These are phyloP conservation scores for Polydesmus complanatus DNA, from an alignment of 2,888 invertebrate genomes.

Conservation along the genomic window DNA sequence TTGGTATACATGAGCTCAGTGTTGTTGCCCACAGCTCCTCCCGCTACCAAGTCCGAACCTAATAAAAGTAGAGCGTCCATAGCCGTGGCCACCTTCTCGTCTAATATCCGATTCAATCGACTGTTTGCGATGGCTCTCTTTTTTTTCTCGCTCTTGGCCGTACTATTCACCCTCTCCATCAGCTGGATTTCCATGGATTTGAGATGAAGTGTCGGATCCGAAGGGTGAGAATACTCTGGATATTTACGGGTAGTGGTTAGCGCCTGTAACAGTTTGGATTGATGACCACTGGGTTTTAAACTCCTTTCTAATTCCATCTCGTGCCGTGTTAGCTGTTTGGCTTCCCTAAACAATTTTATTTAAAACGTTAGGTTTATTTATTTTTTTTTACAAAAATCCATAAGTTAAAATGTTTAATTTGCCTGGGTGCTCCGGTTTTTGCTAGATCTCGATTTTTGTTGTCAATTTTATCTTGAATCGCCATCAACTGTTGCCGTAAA, in stretches of 20 bases:
- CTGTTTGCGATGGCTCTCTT: not conserved
- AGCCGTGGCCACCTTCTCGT: not conserved
- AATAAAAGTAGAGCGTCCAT: not conserved
- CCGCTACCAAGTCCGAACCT: not conserved
- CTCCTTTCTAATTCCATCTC: conserved; percentile 17
- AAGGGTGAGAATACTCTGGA: not conserved
- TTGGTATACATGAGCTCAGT: not conserved
- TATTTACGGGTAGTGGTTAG: conserved; percentile 1
- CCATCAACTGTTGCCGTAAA: not conserved
- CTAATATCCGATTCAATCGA: not conserved
- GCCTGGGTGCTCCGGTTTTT: not conserved
- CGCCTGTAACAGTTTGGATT: conserved; percentile 4
- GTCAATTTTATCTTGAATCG: not conserved
- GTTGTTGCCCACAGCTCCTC: not conserved
- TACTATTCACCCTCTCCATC: conserved; percentile 1
- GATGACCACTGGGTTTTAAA: conserved; percentile 11
- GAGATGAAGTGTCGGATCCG: conserved; percentile 13
- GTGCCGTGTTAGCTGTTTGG: conserved; percentile 8
- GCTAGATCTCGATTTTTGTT: not conserved
- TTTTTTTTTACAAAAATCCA: not conserved
- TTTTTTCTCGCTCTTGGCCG: conserved; percentile 3
- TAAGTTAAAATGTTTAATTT: not conserved
- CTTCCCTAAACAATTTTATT: conserved; percentile 4
- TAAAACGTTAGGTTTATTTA: not conserved
- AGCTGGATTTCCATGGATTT: conserved; percentile 11